These are phyloP conservation scores for Apotomis betuletana DNA, from an alignment of 2,888 invertebrate genomes.

Conservation along the genomic window DNA sequence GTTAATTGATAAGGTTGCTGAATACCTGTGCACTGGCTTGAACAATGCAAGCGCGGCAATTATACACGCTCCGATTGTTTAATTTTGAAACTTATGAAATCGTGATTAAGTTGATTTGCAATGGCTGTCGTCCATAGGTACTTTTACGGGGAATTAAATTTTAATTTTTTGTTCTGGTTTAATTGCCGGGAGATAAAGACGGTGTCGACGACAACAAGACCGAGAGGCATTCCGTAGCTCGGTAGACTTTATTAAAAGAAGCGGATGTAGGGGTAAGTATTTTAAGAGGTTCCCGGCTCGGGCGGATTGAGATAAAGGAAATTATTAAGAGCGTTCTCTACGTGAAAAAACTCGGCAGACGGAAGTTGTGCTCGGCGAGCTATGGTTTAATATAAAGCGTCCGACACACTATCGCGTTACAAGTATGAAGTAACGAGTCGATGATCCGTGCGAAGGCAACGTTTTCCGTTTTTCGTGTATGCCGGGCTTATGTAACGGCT, in stretches of 20 bases:
- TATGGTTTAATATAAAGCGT: constrained; percentile 61
- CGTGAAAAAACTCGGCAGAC: constrained; percentile 71
- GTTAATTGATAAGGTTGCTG: constrained; percentile 75
- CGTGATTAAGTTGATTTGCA: constrained; percentile 65
- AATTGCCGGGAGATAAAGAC: constrained; percentile 78
- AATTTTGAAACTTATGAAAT: constrained; percentile 81
- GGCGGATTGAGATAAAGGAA: constrained; percentile 81
- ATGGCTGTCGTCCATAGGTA: constrained; percentile 61
- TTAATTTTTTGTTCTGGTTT: constrained; percentile 69
- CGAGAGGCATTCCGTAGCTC: constrained; percentile 75
- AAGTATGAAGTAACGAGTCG: constrained; percentile 64
- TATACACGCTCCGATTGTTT: constrained; percentile 78
- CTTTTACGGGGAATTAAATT: constrained; percentile 73
- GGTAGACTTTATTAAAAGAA: constrained; percentile 81
- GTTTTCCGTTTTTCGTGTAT: constrained; percentile 59
- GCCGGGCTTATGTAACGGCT: constrained; percentile 68
- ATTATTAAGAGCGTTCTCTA: constrained; percentile 78
- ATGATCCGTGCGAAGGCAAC: constrained; percentile 70
- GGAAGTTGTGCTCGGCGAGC: constrained; percentile 67
- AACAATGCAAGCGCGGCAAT: constrained; percentile 74
- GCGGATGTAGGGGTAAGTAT: constrained; percentile 83
- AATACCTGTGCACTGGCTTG: constrained; percentile 78
- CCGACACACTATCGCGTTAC: constrained; percentile 64
- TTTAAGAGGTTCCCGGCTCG: constrained; percentile 80
- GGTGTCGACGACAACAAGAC: constrained; percentile 67